A percentile compares a stretch with the other conserved stretches of the same genome.
phyloP scores from a whole-genome alignment of 2,113 vertebrate genomes.

The Antennarius striatus region DNA sequence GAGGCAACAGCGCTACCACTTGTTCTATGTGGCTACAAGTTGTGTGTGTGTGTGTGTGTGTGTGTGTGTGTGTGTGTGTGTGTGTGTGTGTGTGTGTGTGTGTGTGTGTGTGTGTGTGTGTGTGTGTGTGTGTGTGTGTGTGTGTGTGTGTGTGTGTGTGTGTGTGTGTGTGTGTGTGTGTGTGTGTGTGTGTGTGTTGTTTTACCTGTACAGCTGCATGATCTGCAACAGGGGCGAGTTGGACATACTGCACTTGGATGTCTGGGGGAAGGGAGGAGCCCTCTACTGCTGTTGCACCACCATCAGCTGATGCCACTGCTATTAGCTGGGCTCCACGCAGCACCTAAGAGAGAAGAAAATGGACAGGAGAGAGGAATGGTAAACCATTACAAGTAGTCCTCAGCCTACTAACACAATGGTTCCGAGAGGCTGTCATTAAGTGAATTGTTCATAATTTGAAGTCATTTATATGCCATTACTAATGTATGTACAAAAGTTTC shows the following conservation, averaged over 20 bases:
- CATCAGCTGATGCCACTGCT: conserved; percentile 93
- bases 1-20: no score
- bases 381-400: neutral
- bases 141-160: neutral
- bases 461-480: no score
- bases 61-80: no score
- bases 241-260: conserved; percentile 98
- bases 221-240: conserved; percentile 91
- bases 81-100: conserved; percentile 1
- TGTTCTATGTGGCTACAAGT: no score
- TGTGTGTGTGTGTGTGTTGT: conserved; percentile 14
- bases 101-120: conserved; percentile 6
- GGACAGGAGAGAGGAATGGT: neutral
- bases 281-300: conserved; percentile 84
- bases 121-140: conserved; percentile 12
- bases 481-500: no score
- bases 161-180: neutral
- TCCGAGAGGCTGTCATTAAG: no score
- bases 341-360: conserved; percentile 78
- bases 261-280: conserved; percentile 90
- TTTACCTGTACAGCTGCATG: conserved; percentile 88
- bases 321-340: conserved; percentile 95
- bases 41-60: no score
- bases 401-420: no score
- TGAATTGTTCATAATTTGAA: no score